Conservation (phyloP, 2,797 vertebrate species). For the Thamnophis elegans region DNA sequence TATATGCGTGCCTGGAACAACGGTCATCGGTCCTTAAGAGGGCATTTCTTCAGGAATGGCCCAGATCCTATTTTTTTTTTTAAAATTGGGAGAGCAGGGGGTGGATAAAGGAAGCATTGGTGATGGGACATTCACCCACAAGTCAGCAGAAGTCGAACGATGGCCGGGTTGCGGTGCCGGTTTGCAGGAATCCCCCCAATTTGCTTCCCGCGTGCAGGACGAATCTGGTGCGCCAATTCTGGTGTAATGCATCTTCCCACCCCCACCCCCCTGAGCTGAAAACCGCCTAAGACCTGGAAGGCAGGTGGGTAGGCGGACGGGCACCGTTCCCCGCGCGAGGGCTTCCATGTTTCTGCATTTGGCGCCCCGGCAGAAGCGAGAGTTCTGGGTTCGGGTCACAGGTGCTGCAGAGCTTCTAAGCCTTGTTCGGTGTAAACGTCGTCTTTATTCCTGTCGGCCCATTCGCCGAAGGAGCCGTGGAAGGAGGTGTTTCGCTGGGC, state of each 20-base stretch:
- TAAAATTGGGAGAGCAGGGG: conserved; percentile 37
- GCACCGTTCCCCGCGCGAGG: background rate
- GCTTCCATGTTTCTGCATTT: background rate
- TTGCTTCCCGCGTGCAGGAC: conserved; percentile 44
- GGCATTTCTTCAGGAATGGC: conserved; percentile 49
- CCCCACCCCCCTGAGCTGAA: background rate
- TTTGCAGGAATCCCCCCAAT: conserved; percentile 45
- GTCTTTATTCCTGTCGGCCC: conserved; percentile 79
- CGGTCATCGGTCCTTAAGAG: conserved; percentile 45
- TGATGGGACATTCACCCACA: conserved; percentile 63
- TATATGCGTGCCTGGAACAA: conserved; percentile 42
- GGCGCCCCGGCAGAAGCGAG: conserved; percentile 14
- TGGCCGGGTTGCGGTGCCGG: conserved; percentile 50
- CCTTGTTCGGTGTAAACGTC: conserved; percentile 90
- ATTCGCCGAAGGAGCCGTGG: conserved; percentile 78
- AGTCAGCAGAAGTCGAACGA: conserved; percentile 42
- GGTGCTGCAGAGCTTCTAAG: conserved; percentile 92
- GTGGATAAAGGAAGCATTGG: conserved; percentile 55
- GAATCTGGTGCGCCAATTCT: conserved; percentile 32
- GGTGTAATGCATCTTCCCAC: background rate
- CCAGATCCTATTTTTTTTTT: conserved; percentile 31
- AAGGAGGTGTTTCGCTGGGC: conserved; percentile 71
- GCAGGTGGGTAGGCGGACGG: background rate
- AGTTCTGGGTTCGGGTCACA: conserved; percentile 71
- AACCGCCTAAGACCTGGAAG: background rate